phyloP scores from a whole-genome alignment of 2,113 vertebrate genomes.

The Protobothrops flavoviridis region DNA sequence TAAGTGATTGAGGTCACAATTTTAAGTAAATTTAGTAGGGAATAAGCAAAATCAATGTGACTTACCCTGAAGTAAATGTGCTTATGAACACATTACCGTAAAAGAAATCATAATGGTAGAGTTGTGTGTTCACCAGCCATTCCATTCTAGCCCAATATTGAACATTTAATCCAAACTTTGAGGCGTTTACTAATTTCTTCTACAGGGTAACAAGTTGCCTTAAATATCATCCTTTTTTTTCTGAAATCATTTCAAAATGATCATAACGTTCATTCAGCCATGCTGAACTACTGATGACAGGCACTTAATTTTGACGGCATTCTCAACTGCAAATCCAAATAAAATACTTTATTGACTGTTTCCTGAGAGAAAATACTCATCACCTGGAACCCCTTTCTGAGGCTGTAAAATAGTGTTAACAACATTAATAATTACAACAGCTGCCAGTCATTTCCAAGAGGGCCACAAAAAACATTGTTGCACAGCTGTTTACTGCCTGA shows the following conservation, averaged over 20 bases:
- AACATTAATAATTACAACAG: constrained; percentile 4
- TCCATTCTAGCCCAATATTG: background rate
- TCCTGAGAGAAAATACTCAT: background rate
- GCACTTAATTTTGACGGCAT: constrained; percentile 1
- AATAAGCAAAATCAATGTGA: background rate
- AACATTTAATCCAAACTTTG: constrained; percentile 24
- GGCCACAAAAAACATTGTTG: background rate
- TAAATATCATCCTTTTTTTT: background rate
- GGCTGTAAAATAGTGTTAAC: background rate
- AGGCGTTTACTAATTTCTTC: background rate
- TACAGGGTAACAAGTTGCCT: background rate
- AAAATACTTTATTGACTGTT: background rate
- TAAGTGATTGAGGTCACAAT: background rate
- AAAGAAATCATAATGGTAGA: background rate
- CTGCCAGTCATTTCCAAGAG: background rate
- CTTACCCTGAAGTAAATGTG: background rate
- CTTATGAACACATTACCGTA: constrained; percentile 24
- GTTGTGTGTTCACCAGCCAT: constrained; percentile 24
- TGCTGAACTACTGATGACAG: background rate
- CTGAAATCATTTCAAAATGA: background rate
- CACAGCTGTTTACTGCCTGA: no score
- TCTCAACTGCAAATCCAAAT: background rate
- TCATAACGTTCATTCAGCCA: background rate
- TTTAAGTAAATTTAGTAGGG: background rate
- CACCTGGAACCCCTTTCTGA: background rate